Percentiles rank a stretch among this genome's conserved stretches.
phyloP scores from a whole-genome alignment of 2,797 vertebrate species.

The Strix occidentalis region DNA sequence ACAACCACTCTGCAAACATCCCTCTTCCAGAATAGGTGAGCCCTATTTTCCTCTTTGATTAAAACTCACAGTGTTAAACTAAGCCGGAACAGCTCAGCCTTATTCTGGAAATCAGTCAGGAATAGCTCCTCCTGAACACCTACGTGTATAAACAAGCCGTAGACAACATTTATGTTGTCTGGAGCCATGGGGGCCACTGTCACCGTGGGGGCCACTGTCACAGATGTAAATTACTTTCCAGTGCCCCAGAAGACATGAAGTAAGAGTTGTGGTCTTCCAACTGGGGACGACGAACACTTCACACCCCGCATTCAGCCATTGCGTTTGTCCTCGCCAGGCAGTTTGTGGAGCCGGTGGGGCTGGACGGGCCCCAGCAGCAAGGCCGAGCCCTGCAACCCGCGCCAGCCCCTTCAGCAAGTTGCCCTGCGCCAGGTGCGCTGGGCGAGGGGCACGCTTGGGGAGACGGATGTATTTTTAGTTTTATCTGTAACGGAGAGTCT shows the following conservation, averaged over 20 bases:
- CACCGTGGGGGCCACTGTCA: too few relatives aligned
- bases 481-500: fast-evolving
- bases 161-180: background rate
- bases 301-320: fast-evolving
- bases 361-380: background rate
- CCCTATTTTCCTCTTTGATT: constrained; percentile 25
- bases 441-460: background rate
- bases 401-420: fast-evolving
- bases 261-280: background rate
- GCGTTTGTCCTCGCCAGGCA: background rate
- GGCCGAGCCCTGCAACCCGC: background rate
- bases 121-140: background rate
- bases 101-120: constrained; percentile 44
- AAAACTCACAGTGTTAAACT: background rate
- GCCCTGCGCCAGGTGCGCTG: background rate
- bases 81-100: background rate
- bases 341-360: background rate
- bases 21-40: constrained; percentile 20
- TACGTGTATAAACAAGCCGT: constrained; percentile 4
- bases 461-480: background rate
- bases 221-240: background rate
- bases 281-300: background rate
- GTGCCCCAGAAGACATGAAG: background rate
- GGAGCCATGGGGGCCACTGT: background rate
- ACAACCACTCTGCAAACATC: constrained; percentile 5